phyloP scores from a whole-genome alignment of 1,140 invertebrate species.

The Drosophila guanche region DNA sequence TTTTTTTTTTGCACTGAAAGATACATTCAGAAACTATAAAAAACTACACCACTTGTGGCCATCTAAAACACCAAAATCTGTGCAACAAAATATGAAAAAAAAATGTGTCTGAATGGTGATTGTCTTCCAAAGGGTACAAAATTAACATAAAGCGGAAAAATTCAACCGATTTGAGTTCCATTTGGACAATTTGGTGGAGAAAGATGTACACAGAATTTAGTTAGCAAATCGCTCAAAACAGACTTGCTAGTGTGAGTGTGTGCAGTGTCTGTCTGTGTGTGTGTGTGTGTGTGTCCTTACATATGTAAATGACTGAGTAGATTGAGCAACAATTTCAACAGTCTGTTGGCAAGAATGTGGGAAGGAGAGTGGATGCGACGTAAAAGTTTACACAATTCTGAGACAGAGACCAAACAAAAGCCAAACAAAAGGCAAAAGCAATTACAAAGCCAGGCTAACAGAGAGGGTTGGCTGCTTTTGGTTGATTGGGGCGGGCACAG shows the following conservation, averaged over 20 bases:
- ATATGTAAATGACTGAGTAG: conserved; percentile 37
- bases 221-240: conserved; percentile 68
- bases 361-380: not conserved
- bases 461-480: not conserved
- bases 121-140: conserved; percentile 9
- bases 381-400: conserved; percentile 63
- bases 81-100: conserved; percentile 1
- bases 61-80: conserved; percentile 13
- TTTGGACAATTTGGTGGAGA: conserved; percentile 21
- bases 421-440: conserved; percentile 70
- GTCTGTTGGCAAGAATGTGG: conserved; percentile 53
- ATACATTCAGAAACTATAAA: no score
- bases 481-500: not conserved
- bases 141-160: conserved; percentile 54
- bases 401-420: conserved; percentile 68
- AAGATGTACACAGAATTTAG: conserved; percentile 62
- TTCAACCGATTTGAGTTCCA: conserved; percentile 5
- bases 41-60: no score
- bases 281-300: conserved; percentile 15
- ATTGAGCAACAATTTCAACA: conserved; percentile 70
- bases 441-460: conserved; percentile 57
- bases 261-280: not conserved
- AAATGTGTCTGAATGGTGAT: not conserved
- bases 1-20: no score
- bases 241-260: conserved; percentile 10